Base-by-base conservation (phyloP, 2,113 vertebrate species). In the Coryphaenoides rupestris region DNA sequence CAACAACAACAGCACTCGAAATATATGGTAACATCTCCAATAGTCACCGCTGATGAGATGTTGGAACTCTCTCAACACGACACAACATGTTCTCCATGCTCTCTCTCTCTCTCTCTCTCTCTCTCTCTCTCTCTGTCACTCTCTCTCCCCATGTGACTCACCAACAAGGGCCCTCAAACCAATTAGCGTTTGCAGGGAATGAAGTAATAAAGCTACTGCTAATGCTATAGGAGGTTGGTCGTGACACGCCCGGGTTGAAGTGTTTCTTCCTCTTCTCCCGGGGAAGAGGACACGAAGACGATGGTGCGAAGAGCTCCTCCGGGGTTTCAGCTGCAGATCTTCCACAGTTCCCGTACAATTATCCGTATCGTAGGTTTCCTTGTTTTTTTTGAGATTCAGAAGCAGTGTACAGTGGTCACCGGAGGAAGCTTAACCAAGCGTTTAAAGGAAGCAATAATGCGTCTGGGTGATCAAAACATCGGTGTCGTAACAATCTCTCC, bases 261-360 rank as follows among this genome's bases (percentile, higher is more conserved):
- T 68, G n/a, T n/a, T n/a, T n/a, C n/a, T n/a, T n/a, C 66, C 62
- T 49, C 4, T 55, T 10, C 40, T 62, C 58, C 21, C 16, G 9
- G 66, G n/a, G 74, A 63, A 76, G 62, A 63, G 76, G 70, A 59
- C 62, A 69, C 55, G 79, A 73, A 72, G 65, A 70, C 69, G 76
- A 46, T 61, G 53, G 33, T 76, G 68, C 62, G 72, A 65, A 76
- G 67, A 82, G 80, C 73, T 76, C 66, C 68, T 74, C 65, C 56
- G 72, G 61, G 72, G 60, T 68, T 58, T 58, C 60, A 74, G 56
- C 75, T 67, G 47, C 46, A 58, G 62, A 67, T 71, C 33, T 40
- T 40, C 69, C 79, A 68, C 74, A 72, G 66, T 74, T 82, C 66
- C 76, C 59, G 76, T 73, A 81, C 75, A 75, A 55, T 63, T 68